A percentile compares a stretch with the other conserved stretches of the same genome.
Evolutionary conservation across 2,113 vertebrate genomes (phyloP).

Genomic region (Hoplias malabaricus): DNA sequence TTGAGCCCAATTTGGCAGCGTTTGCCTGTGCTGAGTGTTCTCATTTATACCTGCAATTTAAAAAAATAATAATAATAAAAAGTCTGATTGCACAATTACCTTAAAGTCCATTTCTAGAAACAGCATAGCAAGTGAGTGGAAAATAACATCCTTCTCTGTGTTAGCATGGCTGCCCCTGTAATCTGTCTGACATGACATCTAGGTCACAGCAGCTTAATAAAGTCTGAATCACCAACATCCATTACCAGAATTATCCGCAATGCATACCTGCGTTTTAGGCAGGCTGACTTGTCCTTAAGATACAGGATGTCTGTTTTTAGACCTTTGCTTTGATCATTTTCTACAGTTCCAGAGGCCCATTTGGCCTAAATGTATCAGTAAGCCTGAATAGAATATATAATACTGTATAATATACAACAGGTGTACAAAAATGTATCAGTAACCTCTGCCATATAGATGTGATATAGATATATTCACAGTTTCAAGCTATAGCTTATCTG

Average conservation of each 20-base stretch:
- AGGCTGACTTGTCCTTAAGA: neutral
- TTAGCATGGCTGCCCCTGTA: conserved; percentile 21
- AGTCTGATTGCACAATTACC: conserved; percentile 5
- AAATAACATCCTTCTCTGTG: conserved; percentile 28
- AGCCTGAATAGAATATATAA: neutral
- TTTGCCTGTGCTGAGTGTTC: neutral
- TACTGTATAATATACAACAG: neutral
- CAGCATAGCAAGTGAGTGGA: neutral
- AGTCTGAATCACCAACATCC: conserved; percentile 1
- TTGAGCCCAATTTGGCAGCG: neutral
- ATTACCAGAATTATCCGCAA: neutral
- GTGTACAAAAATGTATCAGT: no score
- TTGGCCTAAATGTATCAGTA: neutral
- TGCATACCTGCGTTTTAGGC: neutral
- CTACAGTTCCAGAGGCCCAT: neutral
- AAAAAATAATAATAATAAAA: neutral
- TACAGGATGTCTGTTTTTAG: neutral
- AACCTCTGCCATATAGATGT: no score
- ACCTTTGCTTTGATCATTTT: neutral
- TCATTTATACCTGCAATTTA: neutral
- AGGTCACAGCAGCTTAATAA: conserved; percentile 27
- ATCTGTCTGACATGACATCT: conserved; percentile 30
- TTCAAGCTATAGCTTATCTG: no score
- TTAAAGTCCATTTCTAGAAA: conserved; percentile 17
- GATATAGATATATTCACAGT: no score